Evolutionary conservation across 2,797 vertebrate genomes (phyloP), one percentile per base, ranked within the genome.

Genomic region (Rhabdophis nuchalis): DNA sequence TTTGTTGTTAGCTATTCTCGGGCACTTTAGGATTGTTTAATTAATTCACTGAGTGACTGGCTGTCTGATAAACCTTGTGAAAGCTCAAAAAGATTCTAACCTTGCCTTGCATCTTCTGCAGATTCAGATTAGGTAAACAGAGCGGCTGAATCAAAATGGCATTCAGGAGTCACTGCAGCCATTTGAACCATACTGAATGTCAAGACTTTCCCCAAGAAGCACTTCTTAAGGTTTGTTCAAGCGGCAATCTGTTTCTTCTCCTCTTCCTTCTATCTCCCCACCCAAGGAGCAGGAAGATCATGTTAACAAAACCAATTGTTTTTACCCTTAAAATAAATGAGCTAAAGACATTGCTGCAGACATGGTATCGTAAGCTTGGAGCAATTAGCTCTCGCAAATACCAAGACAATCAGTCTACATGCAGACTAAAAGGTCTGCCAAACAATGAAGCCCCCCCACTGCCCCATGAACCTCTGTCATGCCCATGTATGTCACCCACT

Each of bases 341-440:
- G 56, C 56, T 46, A 56, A 90, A n/a, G 41, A 2, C 68, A 36
- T 25, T 7, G 86, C 86, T 25, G 6, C n/a, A 54, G 86, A 87
- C 27, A 32, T 27, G 72, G 95, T 88, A 82, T 91, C 94, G 95
- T 41, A 54, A 96, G 94, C 96, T 97, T 96, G 94, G 96, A 95
- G 96, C 96, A 97, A 97, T 97, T 97, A 98, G 97, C 97, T 97
- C 89, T 96, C 96, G 60, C 61, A 97, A 97, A 97, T 97, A 95
- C 97, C 97, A 97, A 97, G 97, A 97, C 97, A 97, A 92, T 93
- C 94, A 95, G 97, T 97, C 97, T 97, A 95, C 96, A 96, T 95
- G 95, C 93, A 96, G 97, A 97, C 97, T 97, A 96, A 97, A 97
- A 97, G 97, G 97, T 97, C 97, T 97, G 95, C 96, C 93, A 93